phyloP scores from a whole-genome alignment of 2,797 vertebrate species.

The Oreortyx pictus region DNA sequence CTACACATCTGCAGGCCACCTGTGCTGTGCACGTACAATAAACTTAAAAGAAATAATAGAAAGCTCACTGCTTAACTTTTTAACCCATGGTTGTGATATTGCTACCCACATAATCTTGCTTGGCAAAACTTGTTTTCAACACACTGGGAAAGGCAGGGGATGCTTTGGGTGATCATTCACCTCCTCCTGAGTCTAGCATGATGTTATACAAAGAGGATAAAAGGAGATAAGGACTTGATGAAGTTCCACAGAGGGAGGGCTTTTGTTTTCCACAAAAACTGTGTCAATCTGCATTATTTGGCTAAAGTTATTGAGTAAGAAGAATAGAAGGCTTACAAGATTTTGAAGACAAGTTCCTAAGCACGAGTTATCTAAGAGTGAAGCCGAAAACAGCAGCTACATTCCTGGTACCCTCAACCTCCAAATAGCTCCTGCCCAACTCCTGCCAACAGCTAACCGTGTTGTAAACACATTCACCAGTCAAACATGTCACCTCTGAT shows the following conservation, averaged over 20 bases:
- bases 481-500: background rate
- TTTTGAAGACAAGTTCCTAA: background rate
- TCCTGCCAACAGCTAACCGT: background rate
- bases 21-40: background rate
- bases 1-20: conserved; percentile 58
- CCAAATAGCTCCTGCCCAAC: background rate
- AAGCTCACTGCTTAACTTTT: background rate
- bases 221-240: background rate
- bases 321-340: background rate
- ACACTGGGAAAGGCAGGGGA: background rate
- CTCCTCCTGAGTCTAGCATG: background rate
- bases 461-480: background rate
- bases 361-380: background rate
- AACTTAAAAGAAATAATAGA: background rate
- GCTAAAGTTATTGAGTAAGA: background rate
- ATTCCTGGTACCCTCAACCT: background rate
- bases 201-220: background rate
- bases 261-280: background rate
- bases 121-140: background rate
- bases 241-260: background rate
- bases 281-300: background rate
- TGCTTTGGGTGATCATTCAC: background rate
- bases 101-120: background rate
- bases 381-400: background rate
- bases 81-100: background rate